Evolutionary conservation across 2,113 vertebrate species (phyloP), one percentile per base, ranked within the genome.

Genomic region (Neogale vison): DNA sequence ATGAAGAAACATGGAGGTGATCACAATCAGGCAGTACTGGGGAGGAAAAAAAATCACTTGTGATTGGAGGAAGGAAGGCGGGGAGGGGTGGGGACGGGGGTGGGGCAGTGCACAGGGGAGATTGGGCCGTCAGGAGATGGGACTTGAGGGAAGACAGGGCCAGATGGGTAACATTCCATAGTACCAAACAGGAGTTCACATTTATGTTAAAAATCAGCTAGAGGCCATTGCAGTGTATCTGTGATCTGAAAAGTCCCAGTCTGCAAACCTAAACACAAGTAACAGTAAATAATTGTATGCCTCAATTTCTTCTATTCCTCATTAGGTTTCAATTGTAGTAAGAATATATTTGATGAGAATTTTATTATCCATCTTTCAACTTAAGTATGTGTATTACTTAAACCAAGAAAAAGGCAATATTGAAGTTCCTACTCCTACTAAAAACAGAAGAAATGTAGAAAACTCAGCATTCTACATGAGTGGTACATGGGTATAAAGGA

Each of bases 1-100:
- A 15, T 11, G 8, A 3, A 18, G 65, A 83, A 17, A 72, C 34
- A 5, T 4, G 7, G 52, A 39, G 18, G 39, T 15, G 2, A 13
- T 1, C 5, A 55, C 39, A 31, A 20, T 0, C n/a, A 42, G 45
- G 52, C 21, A 17, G 0, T 1, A 0, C 9, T 26, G 31, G 7
- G n/a, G 65, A 34, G 6, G 67, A 86, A 61, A 86, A 61, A 2
- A 29, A 80, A 5, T 18, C 69, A 59, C 15, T 12, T 26, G 6
- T 6, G 74, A 5, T 67, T 34, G 34, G n/a, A 87, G 39, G 76
- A 29, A 29, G 67, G 63, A 84, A 23, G 61, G 8, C 2, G 0
- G 50, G 4, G 14, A 29, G 7, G 42, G 26, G 15, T 3, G 3
- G 34, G 31, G 1, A 8, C 1, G 3, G 18, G 31, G 63, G 14